Percentiles rank a stretch among this genome's conserved stretches.
Evolutionary conservation across 1,140 invertebrate species (phyloP).

Genomic region (Glossosoma conforme): DNA sequence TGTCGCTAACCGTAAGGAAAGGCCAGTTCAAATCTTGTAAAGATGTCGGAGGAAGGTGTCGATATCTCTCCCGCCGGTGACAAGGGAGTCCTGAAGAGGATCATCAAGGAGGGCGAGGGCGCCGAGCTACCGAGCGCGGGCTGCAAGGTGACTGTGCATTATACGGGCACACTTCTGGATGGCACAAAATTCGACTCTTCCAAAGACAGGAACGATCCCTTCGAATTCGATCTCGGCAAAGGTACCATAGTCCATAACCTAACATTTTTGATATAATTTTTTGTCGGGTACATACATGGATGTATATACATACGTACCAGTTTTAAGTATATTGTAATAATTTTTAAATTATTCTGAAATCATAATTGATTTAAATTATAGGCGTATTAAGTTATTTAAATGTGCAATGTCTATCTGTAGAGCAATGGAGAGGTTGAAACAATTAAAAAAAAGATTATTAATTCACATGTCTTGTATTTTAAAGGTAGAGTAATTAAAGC

Average conservation of each 20-base stretch:
- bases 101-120: constrained; percentile 68
- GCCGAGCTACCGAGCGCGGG: constrained; percentile 57
- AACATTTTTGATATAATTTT: too few species aligned
- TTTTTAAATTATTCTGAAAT: too few species aligned
- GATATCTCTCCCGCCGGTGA: constrained; percentile 18
- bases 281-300: too few species aligned
- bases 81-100: constrained; percentile 71
- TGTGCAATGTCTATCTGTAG: too few species aligned
- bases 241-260: constrained; percentile 54
- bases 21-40: too few species aligned
- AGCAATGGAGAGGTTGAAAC: too few species aligned
- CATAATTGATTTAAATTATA: too few species aligned
- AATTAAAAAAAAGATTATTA: too few species aligned
- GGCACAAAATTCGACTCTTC: constrained; percentile 94
- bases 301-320: too few species aligned
- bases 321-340: too few species aligned
- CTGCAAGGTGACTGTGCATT: constrained; percentile 81
- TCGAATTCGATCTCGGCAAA: constrained; percentile 81
- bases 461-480: constrained; percentile 12
- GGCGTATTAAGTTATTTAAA: too few species aligned
- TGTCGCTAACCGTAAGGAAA: too few species aligned
- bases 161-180: constrained; percentile 84
- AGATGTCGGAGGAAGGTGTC: neutral
- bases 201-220: constrained; percentile 72
- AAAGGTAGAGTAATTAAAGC: constrained; percentile 79